These are phyloP conservation scores for Ochropleura leucogaster DNA, from an alignment of 2,888 invertebrate genomes.

Conservation along the genomic window DNA sequence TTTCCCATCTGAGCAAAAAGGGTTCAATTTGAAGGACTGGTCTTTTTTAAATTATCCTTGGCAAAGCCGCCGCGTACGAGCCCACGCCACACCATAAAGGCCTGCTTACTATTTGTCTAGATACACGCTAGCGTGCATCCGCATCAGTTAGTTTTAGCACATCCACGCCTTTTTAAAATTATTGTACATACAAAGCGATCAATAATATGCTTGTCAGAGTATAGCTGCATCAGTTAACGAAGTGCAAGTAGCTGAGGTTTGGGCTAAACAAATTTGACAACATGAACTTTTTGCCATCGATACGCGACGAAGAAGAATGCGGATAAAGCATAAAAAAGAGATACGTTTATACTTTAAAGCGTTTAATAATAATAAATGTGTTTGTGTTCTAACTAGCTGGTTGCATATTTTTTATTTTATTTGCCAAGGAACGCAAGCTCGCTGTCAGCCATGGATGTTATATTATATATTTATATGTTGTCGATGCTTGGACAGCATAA, in stretches of 20 bases:
- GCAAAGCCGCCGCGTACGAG: background rate
- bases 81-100: background rate
- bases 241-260: no score
- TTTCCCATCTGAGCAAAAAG: no score
- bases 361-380: background rate
- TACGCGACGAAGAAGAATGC: no score
- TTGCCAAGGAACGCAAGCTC: background rate
- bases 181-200: no score
- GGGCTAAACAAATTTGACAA: no score
- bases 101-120: background rate
- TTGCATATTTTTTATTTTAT: background rate
- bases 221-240: no score
- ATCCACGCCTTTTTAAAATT: no score
- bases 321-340: background rate
- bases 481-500: no score
- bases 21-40: background rate
- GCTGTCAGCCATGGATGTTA: background rate
- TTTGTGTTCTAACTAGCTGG: background rate
- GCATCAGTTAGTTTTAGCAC: no score
- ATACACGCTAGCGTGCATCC: background rate
- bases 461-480: no score
- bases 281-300: no score
- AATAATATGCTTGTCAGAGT: no score
- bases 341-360: background rate
- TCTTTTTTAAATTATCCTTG: background rate